Conservation (phyloP, 2,797 vertebrate genomes). For the Anguilla anguilla region DNA sequence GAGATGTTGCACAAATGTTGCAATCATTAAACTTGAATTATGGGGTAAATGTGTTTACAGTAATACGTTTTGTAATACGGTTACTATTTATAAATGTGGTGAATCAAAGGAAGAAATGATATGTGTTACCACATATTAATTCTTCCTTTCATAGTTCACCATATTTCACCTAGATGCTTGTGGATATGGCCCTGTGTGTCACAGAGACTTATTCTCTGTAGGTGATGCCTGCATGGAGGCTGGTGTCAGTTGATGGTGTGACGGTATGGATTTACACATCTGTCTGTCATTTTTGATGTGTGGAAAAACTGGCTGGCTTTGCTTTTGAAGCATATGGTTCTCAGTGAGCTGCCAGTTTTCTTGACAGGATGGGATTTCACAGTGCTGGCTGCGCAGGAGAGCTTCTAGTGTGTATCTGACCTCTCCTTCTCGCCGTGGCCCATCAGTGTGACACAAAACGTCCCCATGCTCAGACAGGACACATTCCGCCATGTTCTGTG, state of each 20-base stretch:
- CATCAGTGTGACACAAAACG: not conserved
- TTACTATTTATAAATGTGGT: not conserved
- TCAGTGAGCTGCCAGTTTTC: not conserved
- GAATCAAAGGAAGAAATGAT: not conserved
- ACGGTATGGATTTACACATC: not conserved
- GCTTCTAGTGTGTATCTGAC: not conserved
- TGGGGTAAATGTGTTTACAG: not conserved
- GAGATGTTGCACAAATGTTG: not conserved
- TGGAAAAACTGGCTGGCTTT: not conserved
- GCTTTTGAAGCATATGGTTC: constrained; percentile 6
- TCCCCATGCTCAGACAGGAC: no score
- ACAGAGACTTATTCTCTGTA: not conserved
- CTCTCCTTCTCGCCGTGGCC: not conserved
- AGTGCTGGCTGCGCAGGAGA: not conserved
- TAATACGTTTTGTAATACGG: not conserved
- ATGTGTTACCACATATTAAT: not conserved
- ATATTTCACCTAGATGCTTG: not conserved
- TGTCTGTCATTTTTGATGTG: not conserved
- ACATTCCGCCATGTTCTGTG: no score
- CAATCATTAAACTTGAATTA: not conserved
- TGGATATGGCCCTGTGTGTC: not conserved
- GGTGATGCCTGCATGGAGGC: not conserved
- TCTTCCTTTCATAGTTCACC: not conserved
- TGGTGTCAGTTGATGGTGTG: not conserved
- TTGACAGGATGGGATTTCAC: not conserved